Conservation (phyloP, 2,113 vertebrate species). For the Xiphophorus couchianus region DNA sequence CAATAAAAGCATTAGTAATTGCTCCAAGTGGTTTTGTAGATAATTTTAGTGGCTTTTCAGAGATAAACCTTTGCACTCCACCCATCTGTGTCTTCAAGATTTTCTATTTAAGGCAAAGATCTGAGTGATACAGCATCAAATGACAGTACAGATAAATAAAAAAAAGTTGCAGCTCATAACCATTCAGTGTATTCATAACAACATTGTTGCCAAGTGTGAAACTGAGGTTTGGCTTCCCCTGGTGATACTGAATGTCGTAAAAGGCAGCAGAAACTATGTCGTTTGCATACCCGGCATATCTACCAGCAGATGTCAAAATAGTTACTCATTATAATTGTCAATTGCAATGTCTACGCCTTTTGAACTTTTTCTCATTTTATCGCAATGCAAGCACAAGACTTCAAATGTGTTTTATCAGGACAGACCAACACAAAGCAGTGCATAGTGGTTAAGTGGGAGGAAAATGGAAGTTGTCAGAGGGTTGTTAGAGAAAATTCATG, state of each 20-base stretch:
- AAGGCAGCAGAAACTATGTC: neutral
- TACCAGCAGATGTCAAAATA: neutral
- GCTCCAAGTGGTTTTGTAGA: neutral
- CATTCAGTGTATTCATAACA: neutral
- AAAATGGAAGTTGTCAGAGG: no score
- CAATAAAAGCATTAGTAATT: neutral
- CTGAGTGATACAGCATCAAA: neutral
- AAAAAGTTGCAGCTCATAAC: neutral
- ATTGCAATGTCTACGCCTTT: neutral
- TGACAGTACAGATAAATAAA: neutral
- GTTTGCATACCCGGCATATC: neutral
- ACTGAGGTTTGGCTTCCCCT: neutral
- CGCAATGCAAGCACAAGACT: neutral
- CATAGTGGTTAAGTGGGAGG: no score
- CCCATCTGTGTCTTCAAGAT: neutral
- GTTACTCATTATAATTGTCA: neutral
- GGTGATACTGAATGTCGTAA: neutral
- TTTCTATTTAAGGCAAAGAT: neutral
- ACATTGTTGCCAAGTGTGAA: neutral
- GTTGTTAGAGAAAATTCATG: no score
- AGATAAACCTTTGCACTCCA: neutral
- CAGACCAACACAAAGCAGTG: no score
- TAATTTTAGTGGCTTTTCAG: neutral
- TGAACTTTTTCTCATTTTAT: neutral
- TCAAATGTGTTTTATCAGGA: neutral